Conservation (phyloP, 2,113 vertebrate genomes). For the Odontophorus gujanensis region DNA sequence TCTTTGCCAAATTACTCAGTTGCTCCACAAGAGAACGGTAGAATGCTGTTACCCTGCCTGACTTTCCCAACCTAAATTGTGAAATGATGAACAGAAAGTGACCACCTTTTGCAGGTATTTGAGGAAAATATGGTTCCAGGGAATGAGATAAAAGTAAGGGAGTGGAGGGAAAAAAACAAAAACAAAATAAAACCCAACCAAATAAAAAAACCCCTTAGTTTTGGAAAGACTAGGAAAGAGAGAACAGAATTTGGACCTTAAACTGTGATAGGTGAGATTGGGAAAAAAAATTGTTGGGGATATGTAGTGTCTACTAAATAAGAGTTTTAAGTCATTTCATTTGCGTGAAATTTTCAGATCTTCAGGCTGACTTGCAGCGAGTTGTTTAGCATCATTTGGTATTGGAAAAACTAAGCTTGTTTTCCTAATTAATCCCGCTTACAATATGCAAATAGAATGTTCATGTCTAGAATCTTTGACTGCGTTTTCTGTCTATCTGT, state of each 20-base stretch:
- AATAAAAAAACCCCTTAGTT: background rate
- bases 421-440: background rate
- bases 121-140: background rate
- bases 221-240: background rate
- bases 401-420: background rate
- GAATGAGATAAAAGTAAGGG: background rate
- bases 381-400: background rate
- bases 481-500: background rate
- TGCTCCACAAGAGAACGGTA: background rate
- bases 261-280: background rate
- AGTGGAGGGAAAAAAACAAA: background rate
- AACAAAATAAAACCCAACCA: background rate
- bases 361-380: background rate
- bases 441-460: rapidly evolving
- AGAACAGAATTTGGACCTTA: background rate
- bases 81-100: background rate
- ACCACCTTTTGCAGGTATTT: background rate
- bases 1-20: background rate
- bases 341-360: background rate
- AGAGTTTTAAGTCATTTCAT: background rate
- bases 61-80: background rate
- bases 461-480: background rate
- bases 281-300: background rate
- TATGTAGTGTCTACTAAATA: background rate
- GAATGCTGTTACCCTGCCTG: background rate